A percentile compares a stretch with the other conserved stretches of the same genome.
Conservation (phyloP, 2,888 invertebrate genomes). For the Lottia gigantea region DNA sequence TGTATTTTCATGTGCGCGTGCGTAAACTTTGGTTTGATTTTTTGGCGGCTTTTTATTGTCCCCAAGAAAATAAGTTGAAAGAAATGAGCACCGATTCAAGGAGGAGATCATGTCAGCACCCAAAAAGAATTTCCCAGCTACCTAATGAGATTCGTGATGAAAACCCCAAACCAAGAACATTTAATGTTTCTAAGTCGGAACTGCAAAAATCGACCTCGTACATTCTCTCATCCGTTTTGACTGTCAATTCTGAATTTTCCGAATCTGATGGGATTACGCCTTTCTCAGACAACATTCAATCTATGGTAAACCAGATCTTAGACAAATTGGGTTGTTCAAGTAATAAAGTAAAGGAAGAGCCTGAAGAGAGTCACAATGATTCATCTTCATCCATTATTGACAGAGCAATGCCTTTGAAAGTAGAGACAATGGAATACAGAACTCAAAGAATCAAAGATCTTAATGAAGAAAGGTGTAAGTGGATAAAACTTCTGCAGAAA, state of each 20-base stretch:
- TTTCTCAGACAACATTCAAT: background rate
- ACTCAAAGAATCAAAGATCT: background rate
- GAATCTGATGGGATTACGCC: background rate
- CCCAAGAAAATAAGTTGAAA: too few relatives aligned
- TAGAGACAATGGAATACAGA: background rate
- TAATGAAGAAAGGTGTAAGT: background rate
- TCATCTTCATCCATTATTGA: background rate
- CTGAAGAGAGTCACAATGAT: background rate
- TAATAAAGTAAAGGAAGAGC: background rate
- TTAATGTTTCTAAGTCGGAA: background rate
- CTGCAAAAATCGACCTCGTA: background rate
- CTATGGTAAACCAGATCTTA: background rate
- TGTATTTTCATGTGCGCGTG: background rate
- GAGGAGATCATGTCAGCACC: background rate
- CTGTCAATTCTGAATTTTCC: background rate
- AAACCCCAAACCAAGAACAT: too few relatives aligned
- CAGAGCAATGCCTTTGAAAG: background rate
- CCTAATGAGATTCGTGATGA: background rate
- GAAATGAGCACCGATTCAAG: background rate
- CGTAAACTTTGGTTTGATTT: background rate
- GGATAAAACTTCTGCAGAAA: background rate
- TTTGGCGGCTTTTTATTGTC: background rate
- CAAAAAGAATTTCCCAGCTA: background rate
- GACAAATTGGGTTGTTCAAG: background rate
- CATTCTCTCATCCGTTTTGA: background rate